A percentile compares a stretch with the other conserved stretches of the same genome.
phyloP scores from a whole-genome alignment of 2,888 invertebrate species.

The Hydroisotoma schaefferi region DNA sequence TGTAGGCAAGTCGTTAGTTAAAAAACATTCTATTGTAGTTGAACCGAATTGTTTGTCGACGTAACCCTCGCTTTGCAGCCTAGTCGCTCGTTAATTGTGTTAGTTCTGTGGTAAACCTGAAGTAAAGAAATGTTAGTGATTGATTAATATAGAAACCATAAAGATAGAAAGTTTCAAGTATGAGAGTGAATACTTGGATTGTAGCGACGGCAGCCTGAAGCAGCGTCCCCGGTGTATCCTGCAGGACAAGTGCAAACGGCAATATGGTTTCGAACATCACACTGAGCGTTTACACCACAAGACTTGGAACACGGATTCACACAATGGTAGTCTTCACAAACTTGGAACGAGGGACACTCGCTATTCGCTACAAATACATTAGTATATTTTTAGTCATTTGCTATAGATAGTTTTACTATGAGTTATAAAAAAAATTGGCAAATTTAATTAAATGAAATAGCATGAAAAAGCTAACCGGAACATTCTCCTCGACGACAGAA shows the following conservation, averaged over 20 bases:
- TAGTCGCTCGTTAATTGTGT: too few species aligned
- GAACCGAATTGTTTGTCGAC: too few species aligned
- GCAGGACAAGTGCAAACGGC: slow-evolving; percentile 68
- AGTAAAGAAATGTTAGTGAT: too few species aligned
- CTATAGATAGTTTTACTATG: neutral
- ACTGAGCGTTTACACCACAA: slow-evolving; percentile 72
- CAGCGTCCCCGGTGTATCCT: slow-evolving; percentile 76
- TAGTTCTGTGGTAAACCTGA: too few species aligned
- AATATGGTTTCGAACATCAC: slow-evolving; percentile 70
- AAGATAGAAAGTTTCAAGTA: too few species aligned
- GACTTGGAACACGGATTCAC: slow-evolving; percentile 72
- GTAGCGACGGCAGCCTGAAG: slow-evolving; percentile 65
- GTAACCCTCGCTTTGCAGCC: too few species aligned
- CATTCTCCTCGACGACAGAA: slow-evolving; percentile 72
- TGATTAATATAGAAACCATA: too few species aligned
- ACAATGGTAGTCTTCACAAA: slow-evolving; percentile 73
- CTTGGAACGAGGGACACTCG: slow-evolving; percentile 69
- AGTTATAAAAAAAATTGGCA: neutral
- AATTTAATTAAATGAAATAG: neutral
- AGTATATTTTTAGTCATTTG: too few species aligned
- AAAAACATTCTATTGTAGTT: too few species aligned
- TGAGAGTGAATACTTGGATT: too few species aligned
- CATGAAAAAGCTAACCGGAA: slow-evolving; percentile 57
- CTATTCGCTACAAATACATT: slow-evolving; percentile 62
- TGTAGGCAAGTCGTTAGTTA: too few species aligned